A percentile compares a stretch with the other conserved stretches of the same genome.
These are phyloP conservation scores for Dendroctonus ponderosae DNA, from an alignment of 1,140 invertebrate species.

Conservation along the genomic window DNA sequence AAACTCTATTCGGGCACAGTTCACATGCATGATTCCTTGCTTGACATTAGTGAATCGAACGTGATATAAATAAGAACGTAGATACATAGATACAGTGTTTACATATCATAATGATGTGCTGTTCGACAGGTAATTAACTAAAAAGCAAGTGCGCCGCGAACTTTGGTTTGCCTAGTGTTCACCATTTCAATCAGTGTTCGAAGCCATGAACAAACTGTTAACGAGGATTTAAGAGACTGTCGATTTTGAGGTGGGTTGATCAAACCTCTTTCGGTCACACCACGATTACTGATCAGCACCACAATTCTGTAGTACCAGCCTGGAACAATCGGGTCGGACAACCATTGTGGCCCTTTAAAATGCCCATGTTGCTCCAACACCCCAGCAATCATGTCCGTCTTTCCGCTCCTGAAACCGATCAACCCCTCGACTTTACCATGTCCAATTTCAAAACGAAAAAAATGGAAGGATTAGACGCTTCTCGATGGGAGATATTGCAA, in stretches of 20 bases:
- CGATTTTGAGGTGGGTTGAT: conserved; percentile 51
- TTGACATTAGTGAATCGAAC: too few species aligned
- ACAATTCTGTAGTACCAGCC: too few species aligned
- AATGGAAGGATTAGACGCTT: conserved; percentile 33
- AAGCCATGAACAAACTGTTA: conserved; percentile 7
- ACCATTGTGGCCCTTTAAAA: conserved; percentile 14
- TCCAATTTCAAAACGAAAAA: conserved; percentile 52
- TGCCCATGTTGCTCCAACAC: conserved; percentile 52
- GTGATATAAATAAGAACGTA: too few species aligned
- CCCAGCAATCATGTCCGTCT: conserved; percentile 47
- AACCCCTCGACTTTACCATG: conserved; percentile 54
- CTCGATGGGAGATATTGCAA: conserved; percentile 45
- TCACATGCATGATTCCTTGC: not conserved
- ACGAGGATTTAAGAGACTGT: conserved; percentile 51
- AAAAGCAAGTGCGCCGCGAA: too few species aligned
- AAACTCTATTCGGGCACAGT: not conserved
- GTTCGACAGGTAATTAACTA: too few species aligned
- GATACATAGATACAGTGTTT: conserved; percentile 4
- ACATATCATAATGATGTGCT: conserved; percentile 25
- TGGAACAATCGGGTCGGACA: conserved; percentile 38
- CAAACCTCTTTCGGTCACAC: conserved; percentile 45
- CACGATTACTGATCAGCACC: conserved; percentile 18
- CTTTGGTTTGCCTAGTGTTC: too few species aligned
- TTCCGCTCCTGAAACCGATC: conserved; percentile 45
- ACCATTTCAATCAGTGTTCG: too few species aligned